Evolutionary conservation across 2,888 invertebrate species (phyloP), one percentile per base, ranked within the genome.

Genomic region (Branchipolynoe longqiensis): DNA sequence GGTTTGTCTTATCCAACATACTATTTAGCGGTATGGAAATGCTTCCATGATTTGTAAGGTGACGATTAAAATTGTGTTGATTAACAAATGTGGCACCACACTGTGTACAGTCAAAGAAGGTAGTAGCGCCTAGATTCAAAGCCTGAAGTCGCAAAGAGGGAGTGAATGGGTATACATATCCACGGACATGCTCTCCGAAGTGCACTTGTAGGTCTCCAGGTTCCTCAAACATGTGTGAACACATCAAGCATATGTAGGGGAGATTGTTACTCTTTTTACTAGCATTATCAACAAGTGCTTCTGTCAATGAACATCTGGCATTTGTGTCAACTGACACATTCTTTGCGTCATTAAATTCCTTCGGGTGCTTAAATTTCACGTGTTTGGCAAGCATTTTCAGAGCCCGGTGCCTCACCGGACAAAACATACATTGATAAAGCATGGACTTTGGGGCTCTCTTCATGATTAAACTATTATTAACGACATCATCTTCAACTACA

Each of bases 131-230:
- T 33, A 25, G 78, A 1, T 25, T 18, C 18, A 31, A 25, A 1
- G 33, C 78, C 33, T 78, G 48, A 14, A n/a, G 18, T 2, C 28
- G 25, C n/a, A 78, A 28, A 31, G 78, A 8, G 41, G 54, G 12
- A 25, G 78, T 78, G 54, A 78, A 78, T 25, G 78, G 78, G 78
- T 78, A 78, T 22, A 78, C 54, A 25, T 78, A 48, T 1, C 78
- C 78, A 18, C 31, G 54, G 31, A 41, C 41, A 48, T 78, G 78
- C 8, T 78, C 78, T 25, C 78, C 78, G 33, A 78, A 78, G 33
- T 78, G 78, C n/a, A 78, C 54, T 33, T 78, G 78, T 18, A 78
- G 28, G 33, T 78, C 78, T 48, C 78, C 78, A 4, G 78, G 78
- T 78, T 78, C 78, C 12, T 41, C 48, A 54, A 78, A 78, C 78